Percentiles rank a stretch among this genome's conserved stretches.
Conservation (phyloP, 2,888 invertebrate genomes). For the Chymomyza caudatula region DNA sequence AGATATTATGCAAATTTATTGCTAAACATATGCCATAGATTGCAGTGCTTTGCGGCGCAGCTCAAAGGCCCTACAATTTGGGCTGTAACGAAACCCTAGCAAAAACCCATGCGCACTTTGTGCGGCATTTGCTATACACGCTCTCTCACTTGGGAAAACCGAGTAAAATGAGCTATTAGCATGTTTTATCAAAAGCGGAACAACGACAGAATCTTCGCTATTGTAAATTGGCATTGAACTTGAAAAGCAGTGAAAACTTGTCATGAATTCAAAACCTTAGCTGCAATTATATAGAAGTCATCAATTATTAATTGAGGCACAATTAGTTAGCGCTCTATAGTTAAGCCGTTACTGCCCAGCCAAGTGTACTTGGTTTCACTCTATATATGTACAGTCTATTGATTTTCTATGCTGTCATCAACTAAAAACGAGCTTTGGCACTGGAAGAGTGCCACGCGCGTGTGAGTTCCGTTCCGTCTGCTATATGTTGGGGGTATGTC, state of each 20-base stretch:
- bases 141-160: constrained; percentile 7
- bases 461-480: background rate
- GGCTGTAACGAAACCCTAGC: background rate
- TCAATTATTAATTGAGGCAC: background rate
- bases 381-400: background rate
- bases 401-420: background rate
- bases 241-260: constrained; percentile 25
- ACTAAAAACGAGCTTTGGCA: background rate
- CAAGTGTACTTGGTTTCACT: background rate
- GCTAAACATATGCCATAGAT: background rate
- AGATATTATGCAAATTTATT: background rate
- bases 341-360: background rate
- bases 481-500: constrained; percentile 42
- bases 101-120: constrained; percentile 23
- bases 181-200: background rate
- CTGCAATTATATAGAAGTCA: background rate
- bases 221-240: constrained; percentile 59
- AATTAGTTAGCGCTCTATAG: too few species aligned
- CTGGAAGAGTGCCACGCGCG: background rate
- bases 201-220: background rate
- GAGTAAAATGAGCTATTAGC: background rate
- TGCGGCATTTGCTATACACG: constrained; percentile 1
- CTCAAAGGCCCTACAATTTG: background rate
- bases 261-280: too few species aligned
- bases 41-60: background rate